Evolutionary conservation across 2,797 vertebrate species (phyloP), one percentile per base, ranked within the genome.

Genomic region (Rhynchonycteris naso): DNA sequence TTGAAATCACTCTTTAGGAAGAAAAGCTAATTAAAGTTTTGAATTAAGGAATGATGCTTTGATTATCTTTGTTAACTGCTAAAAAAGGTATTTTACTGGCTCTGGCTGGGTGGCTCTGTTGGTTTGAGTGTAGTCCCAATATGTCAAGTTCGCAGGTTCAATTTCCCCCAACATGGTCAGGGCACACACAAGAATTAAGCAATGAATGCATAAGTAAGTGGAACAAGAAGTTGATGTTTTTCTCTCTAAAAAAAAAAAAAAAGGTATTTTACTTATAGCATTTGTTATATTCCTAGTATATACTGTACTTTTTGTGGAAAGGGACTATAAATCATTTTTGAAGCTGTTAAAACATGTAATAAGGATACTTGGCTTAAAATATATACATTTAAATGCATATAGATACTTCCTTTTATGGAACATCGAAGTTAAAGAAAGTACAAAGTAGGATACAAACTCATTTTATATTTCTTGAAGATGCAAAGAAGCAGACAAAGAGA

Each of bases 231-330:
- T 43, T 43, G 43, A 43, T 43, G 43, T 43, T 43, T 43, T 43
- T 43, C 43, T 43, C 43, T 43, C 43, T 43, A 43, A 6, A 43
- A 4, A 43, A 43, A 43, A 43, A 43, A 90, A 90, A 43, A 94
- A 90, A 58, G 33, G 10, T 68, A 74, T 83, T 91, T 91, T 85
- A 87, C 10, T 91, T 90, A 52, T 18, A 96, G 38, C 6, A 82
- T 63, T 91, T 90, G 5, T 68, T 88, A 86, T 87, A 84, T 80
- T 96, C n/a, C n/a, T 94, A 86, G 30, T 71, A 61, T 71, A 80
- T 80, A 81, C 2, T 93, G 21, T 61, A 68, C 16, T 84, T 93
- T 89, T 94, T 65, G 56, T 88, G 54, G 56, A 86, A 93, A 90
- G 8, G 65, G 33, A 84, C 90, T 72, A 43, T 52, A 72, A 78